phyloP scores from a whole-genome alignment of 2,113 vertebrate species.

The Cryptotis parvus region DNA sequence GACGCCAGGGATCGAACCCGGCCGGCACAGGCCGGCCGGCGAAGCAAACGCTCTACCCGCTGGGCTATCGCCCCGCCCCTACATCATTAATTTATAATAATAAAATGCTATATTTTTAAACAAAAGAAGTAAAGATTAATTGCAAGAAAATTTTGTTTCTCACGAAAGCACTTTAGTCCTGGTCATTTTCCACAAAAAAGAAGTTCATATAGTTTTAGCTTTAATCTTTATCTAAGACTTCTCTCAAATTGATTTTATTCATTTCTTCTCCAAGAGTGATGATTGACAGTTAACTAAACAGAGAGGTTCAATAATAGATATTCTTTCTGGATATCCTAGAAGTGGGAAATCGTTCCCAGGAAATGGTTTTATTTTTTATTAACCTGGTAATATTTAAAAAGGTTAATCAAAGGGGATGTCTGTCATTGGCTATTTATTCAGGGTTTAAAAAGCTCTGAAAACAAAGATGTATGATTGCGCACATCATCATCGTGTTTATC shows the following conservation, averaged over 20 bases:
- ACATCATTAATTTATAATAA: constrained; percentile 46
- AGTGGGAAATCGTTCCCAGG: constrained; percentile 10
- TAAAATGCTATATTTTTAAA: constrained; percentile 45
- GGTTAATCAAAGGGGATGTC: neutral
- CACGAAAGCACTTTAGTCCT: neutral
- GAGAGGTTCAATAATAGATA: neutral
- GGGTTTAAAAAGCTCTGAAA: constrained; percentile 25
- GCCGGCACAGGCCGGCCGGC: too few species aligned
- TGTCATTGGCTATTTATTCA: neutral
- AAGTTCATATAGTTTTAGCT: neutral
- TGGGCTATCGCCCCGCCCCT: too few species aligned
- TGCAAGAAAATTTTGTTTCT: constrained; percentile 29
- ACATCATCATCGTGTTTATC: neutral
- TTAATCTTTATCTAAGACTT: neutral
- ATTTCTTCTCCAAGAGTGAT: constrained; percentile 8
- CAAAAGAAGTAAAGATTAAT: constrained; percentile 39
- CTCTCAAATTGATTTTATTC: neutral
- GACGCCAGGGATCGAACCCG: too few species aligned
- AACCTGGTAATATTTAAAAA: constrained; percentile 16
- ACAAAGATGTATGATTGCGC: neutral
- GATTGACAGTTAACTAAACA: neutral
- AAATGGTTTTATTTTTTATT: constrained; percentile 36
- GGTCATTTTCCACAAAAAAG: constrained; percentile 15
- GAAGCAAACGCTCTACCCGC: too few species aligned
- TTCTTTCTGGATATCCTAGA: constrained; percentile 22